Evolutionary conservation across 1,140 invertebrate species (phyloP).

Genomic region (Sinella curviseta): DNA sequence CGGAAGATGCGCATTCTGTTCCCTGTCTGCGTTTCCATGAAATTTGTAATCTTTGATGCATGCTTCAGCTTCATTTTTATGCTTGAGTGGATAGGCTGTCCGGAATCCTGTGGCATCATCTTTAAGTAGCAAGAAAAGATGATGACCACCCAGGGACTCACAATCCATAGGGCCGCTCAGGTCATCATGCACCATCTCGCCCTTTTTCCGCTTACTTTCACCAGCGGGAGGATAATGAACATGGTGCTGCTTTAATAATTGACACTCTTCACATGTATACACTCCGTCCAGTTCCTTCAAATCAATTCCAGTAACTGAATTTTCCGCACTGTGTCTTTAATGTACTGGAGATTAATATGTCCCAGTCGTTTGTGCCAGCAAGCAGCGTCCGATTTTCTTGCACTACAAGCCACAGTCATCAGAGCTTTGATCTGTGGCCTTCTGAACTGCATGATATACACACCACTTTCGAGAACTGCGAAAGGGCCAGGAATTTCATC

Average conservation of each 20-base stretch:
- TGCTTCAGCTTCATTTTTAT: background rate
- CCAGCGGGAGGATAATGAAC: background rate
- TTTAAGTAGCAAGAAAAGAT: background rate
- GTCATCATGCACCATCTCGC: background rate
- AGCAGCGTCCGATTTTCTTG: no score
- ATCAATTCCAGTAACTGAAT: background rate
- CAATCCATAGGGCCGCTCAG: background rate
- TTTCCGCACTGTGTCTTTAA: background rate
- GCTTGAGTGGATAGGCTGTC: background rate
- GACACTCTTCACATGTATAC: background rate
- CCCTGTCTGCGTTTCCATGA: slow-evolving; percentile 50
- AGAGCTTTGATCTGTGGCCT: no score
- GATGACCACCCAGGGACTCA: background rate
- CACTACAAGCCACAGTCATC: no score
- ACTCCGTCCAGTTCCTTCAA: background rate
- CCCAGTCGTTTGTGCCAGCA: slow-evolving; percentile 9
- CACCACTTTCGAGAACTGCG: no score
- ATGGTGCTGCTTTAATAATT: background rate
- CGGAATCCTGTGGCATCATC: background rate
- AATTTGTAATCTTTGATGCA: background rate
- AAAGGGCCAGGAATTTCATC: no score
- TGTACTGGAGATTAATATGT: background rate
- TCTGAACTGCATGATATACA: no score
- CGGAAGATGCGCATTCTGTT: slow-evolving; percentile 53
- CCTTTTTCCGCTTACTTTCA: background rate